Conservation (phyloP, 2,113 vertebrate species). For the Capreolus pygargus region DNA sequence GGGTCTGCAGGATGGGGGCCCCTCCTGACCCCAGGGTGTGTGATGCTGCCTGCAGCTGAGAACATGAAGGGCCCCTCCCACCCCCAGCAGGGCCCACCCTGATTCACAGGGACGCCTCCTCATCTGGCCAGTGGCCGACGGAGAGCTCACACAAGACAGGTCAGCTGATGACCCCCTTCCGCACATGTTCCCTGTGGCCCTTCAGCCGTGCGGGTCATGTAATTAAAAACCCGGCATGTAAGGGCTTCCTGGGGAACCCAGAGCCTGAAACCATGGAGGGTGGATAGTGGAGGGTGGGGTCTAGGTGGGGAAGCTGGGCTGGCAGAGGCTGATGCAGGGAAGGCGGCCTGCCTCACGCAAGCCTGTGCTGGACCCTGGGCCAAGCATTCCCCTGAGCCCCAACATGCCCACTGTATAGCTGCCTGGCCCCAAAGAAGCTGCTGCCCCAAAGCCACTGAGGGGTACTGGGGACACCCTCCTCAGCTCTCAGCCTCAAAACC, state of each 20-base stretch:
- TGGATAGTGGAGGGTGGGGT: accelerated
- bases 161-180: accelerated
- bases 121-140: accelerated
- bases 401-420: neutral
- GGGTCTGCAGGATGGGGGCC: neutral
- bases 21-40: no score
- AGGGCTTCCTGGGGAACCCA: no score
- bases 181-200: accelerated
- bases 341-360: neutral
- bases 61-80: accelerated
- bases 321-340: neutral
- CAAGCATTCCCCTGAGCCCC: accelerated
- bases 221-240: accelerated
- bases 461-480: no score
- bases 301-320: accelerated
- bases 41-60: accelerated
- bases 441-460: accelerated
- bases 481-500: neutral
- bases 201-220: accelerated
- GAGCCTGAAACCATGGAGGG: neutral
- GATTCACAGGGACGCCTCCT: neutral
- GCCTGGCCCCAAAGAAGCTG: neutral
- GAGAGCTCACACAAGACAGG: accelerated
- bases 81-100: neutral
- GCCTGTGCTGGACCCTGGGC: neutral